Conservation (phyloP, 1,140 invertebrate species). For the Pollicipes pollicipes region DNA sequence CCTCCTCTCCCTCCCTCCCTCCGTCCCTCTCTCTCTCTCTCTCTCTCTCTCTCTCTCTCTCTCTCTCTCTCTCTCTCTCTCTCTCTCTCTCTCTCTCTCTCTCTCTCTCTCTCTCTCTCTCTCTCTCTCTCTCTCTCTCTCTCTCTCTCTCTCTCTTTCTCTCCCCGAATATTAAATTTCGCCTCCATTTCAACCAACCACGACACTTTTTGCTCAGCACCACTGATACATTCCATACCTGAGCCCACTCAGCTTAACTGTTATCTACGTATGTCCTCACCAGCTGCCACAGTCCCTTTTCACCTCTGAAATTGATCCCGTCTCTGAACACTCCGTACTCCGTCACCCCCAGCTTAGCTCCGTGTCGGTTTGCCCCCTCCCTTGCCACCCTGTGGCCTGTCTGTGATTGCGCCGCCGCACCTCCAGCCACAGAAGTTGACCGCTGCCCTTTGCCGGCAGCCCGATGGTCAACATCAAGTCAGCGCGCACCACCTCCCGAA, state of each 20-base stretch:
- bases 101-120: neutral
- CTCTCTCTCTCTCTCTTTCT: neutral
- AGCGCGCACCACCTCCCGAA: conserved; percentile 44
- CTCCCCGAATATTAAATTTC: neutral
- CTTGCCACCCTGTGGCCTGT: neutral
- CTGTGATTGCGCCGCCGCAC: neutral
- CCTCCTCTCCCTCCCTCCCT: neutral
- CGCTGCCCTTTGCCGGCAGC: conserved; percentile 34
- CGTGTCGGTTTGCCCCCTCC: no score
- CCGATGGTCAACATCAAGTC: conserved; percentile 57
- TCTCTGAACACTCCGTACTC: no score
- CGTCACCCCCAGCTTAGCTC: no score
- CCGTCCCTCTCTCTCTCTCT: conserved; percentile 3
- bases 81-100: neutral
- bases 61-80: neutral
- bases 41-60: conserved; percentile 10
- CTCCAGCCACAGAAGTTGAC: conserved; percentile 19
- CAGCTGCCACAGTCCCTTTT: no score
- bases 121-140: conserved; percentile 1
- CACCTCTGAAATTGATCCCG: no score
- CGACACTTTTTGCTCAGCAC: no score
- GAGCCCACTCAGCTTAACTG: no score
- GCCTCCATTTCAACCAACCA: no score
- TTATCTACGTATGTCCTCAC: no score
- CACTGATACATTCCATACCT: no score